Base-by-base conservation (phyloP, 1,140 invertebrate genomes). In the Meteorus sp. region DNA sequence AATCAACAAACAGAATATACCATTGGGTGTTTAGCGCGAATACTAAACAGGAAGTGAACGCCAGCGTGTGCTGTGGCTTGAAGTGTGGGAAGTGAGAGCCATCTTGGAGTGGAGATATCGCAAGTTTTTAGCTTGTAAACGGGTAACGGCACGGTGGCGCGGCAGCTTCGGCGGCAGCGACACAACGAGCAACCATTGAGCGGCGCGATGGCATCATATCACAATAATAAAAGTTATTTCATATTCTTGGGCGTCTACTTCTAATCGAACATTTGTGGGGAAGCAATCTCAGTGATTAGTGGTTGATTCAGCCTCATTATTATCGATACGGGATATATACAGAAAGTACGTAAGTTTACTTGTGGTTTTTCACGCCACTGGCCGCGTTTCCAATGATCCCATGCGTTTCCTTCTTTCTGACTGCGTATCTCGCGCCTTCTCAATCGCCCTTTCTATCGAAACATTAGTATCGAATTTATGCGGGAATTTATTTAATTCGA, bases 81-180 rank as follows among this genome's bases (percentile, higher is more conserved):
- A 60, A 55, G 57, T 56, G n/a, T n/a, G 57, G 31, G 64, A 68
- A 59, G 56, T 72, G 64, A 76, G 74, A 75, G 73, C 75, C 75
- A 77, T 76, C 75, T 77, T 75, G 67, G 63, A 61, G 60, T 47
- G 29, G 66, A 68, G 19, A 13, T 23, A 35, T 47, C 19, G 20
- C 64, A 65, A 70, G 61, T 64, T 66, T 72, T 54, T 41, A 11
- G 41, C 27, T 58, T 48, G 65, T 63, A 52, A 52, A n/a, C 60
- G 33, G 35, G 53, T 52, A 59, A 60, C 43, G 44, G 59, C 35
- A 54, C 20, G 47, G 59, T 57, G 56, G 62, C 44, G 44, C 59
- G 50, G 51, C 56, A 56, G 57, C 52, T 44, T 31, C 54, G 59
- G 61, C 68, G 56, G 66, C 61, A 55, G 65, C 62, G 62, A 59